Evolutionary conservation across 1,140 invertebrate genomes (phyloP).

Genomic region (Mamestra configurata): DNA sequence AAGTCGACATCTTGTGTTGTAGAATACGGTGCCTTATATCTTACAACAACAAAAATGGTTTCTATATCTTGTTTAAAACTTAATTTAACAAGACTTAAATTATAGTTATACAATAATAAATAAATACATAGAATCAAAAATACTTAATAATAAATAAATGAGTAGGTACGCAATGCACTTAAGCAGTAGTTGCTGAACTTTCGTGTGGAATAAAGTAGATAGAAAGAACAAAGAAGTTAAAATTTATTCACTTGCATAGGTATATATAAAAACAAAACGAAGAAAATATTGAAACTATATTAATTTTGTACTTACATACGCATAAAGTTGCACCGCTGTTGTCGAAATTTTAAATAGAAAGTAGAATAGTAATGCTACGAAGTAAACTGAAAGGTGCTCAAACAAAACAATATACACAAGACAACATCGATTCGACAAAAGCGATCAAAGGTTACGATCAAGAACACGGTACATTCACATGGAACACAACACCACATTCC

Average conservation of each 20-base stretch:
- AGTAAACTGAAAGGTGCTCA: slow-evolving; percentile 45
- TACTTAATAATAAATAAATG: not conserved
- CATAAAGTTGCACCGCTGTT: slow-evolving; percentile 60
- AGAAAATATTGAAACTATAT: slow-evolving; percentile 4
- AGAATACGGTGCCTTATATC: slow-evolving; percentile 6
- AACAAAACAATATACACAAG: slow-evolving; percentile 32
- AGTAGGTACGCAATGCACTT: slow-evolving; percentile 1
- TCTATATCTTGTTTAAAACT: not conserved
- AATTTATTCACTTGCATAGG: not conserved
- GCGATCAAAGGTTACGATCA: slow-evolving; percentile 67
- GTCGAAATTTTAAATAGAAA: slow-evolving; percentile 56
- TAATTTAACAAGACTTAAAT: not conserved
- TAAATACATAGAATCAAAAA: not conserved
- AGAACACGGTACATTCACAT: slow-evolving; percentile 62
- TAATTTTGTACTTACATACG: slow-evolving; percentile 61
- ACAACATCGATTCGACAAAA: slow-evolving; percentile 74
- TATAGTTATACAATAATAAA: not conserved
- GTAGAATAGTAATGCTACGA: slow-evolving; percentile 27
- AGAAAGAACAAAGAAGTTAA: slow-evolving; percentile 9
- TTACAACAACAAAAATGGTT: slow-evolving; percentile 17
- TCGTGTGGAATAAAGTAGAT: not conserved
- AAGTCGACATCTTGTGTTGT: slow-evolving; percentile 6
- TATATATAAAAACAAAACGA: slow-evolving; percentile 1
- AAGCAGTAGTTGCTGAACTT: slow-evolving; percentile 16
- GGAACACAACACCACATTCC: slow-evolving; percentile 83